Evolutionary conservation across 2,113 vertebrate species (phyloP), one percentile per base, ranked within the genome.

Genomic region (Henicopernis longicauda): DNA sequence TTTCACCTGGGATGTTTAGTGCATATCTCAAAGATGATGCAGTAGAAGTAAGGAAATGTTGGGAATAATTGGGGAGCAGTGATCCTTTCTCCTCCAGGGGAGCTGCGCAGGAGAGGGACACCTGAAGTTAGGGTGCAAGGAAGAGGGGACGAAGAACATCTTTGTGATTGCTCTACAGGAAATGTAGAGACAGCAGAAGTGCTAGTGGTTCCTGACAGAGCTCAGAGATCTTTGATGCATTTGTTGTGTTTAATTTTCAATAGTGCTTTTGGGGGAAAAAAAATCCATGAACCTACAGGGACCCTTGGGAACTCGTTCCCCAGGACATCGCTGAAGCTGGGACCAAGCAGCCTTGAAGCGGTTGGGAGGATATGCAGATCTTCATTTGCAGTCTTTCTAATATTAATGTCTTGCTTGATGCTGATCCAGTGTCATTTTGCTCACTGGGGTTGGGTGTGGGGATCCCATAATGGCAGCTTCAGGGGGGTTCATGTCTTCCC

Each of bases 381-480:
- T 69, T 77, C 3, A 6, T 69, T 84, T 2, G 2, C 45, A 29
- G 11, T 83, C 70, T 76, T 89, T 26, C 58, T 93, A 4, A 13
- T 74, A 5, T 29, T 49, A 4, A 9, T 47, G 14, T 40, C 59
- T 87, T 54, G 13, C 74, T 74, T 62, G 34, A 9, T 86, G 59
- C 36, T 78, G 54, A 23, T 62, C 27, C 25, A 29, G 14, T 58
- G 38, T 42, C 4, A 4, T 52, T 61, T 73, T 67, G 16, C 47
- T 36, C 40, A 6, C 42, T 63, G 52, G 36, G 12, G 11, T 12
- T 76, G 54, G 18, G 44, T 17, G 15, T 59, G 44, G 21, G 34
- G 36, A n/a, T 74, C 73, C 40, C 8, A 1, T 44, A 66, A n/a
- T 0, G 0, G 17, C 45, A 23, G 8, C 62, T 79, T 59, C 26